A percentile compares a stretch with the other conserved stretches of the same genome.
These are phyloP conservation scores for Gymnarchus niloticus DNA, from an alignment of 2,113 vertebrate species.

Conservation along the genomic window DNA sequence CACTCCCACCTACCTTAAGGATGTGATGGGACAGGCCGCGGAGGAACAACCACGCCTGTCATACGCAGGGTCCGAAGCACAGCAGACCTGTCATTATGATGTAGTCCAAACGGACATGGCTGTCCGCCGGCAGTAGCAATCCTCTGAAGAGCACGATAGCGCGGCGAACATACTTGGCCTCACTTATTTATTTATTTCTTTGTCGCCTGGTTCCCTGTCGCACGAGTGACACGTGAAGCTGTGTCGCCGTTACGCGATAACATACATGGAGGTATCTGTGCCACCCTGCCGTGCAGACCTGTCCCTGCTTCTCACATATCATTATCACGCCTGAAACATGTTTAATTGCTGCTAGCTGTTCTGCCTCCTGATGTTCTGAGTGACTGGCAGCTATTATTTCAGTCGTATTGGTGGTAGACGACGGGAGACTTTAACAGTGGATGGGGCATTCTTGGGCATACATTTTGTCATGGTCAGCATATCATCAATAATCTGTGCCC, in stretches of 20 bases:
- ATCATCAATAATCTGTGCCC: constrained; percentile 19
- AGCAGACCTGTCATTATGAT: constrained; percentile 49
- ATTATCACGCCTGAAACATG: constrained; percentile 28
- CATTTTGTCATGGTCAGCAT: constrained; percentile 53
- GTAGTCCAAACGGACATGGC: constrained; percentile 60
- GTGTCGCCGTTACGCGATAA: constrained; percentile 31
- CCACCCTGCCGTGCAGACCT: constrained; percentile 33
- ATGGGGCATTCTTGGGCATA: constrained; percentile 67
- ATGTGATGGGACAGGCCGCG: constrained; percentile 40
- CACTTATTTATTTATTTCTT: constrained; percentile 45
- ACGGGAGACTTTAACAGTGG: constrained; percentile 65
- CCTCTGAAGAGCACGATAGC: constrained; percentile 43
- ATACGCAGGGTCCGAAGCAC: constrained; percentile 50
- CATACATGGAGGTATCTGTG: constrained; percentile 35
- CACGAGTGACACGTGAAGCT: not conserved
- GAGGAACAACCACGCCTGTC: constrained; percentile 43
- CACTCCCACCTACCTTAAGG: constrained; percentile 42
- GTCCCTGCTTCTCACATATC: constrained; percentile 25
- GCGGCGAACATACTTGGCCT: constrained; percentile 9
- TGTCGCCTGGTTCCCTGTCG: constrained; percentile 20
- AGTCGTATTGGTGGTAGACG: constrained; percentile 32
- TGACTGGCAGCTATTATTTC: constrained; percentile 44
- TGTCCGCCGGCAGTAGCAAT: constrained; percentile 46
- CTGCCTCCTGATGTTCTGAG: constrained; percentile 28
- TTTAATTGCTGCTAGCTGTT: constrained; percentile 30